Evolutionary conservation across 2,888 invertebrate genomes (phyloP), one percentile per base, ranked within the genome.

Genomic region (Creontiades dilutus): DNA sequence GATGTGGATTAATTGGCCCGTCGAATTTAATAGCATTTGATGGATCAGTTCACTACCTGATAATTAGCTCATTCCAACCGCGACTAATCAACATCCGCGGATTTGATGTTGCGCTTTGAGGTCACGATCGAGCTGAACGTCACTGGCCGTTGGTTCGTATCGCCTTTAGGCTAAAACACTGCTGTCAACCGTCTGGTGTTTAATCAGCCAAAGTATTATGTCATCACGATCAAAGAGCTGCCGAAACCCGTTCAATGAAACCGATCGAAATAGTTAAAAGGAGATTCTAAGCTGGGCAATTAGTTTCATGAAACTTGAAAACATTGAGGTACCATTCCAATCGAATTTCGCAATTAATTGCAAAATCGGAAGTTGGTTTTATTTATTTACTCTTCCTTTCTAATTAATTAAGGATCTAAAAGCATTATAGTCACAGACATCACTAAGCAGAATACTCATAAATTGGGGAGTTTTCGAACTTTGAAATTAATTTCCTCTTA

Each of bases 21-120:
- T 61, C 61, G 61, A 61, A 61, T 61, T 61, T 61, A 61, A 61
- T 61, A 19, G 61, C 61, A n/a, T 61, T 61, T 61, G 61, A 61
- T 9, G 9, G 61, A 61, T 61, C 61, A 61, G 61, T 61, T 9
- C 61, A 19, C 19, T 61, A 19, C 61, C 9, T 19, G 61, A 61
- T 61, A 61, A 61, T 61, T 61, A 61, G 61, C 61, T 61, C 61
- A 61, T 61, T 61, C n/a, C 61, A 61, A 19, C 61, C 16, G 19
- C 61, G n/a, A 61, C 61, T 61, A 61, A 61, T 61, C 61, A 61
- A 61, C 61, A 61, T 61, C 61, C 16, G 9, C 1, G 61, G n/a
- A 61, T 19, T 61, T 61, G 61, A 61, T 61, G 61, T 61, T 9
- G n/a, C 4, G 61, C 61, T 61, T 61, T 61, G 61, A 19, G 61